A percentile compares a stretch with the other conserved stretches of the same genome.
phyloP scores from a whole-genome alignment of 53 echinoderm and acorn worm genomes.

The Echinarachnius parma region DNA sequence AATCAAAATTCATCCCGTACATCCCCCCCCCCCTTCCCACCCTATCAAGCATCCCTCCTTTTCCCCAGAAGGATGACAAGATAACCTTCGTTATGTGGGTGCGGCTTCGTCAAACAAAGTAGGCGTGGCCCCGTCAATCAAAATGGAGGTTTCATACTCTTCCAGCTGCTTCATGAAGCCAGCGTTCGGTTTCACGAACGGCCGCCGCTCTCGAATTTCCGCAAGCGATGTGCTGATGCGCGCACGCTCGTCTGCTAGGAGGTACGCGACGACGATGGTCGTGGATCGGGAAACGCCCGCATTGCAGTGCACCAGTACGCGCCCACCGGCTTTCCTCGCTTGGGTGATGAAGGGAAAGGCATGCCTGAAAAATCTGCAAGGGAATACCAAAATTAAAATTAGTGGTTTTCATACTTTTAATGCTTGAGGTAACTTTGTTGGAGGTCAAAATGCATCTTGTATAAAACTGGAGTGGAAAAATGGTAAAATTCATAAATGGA shows the following conservation, averaged over 20 bases:
- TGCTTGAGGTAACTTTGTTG: too few species aligned
- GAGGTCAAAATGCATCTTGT: too few species aligned
- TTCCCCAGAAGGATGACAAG: too few species aligned
- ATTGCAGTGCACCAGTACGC: conserved; percentile 83
- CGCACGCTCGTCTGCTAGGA: conserved; percentile 62
- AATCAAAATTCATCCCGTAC: too few species aligned
- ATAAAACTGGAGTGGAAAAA: too few species aligned
- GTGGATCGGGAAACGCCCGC: conserved; percentile 79
- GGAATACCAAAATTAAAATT: background rate
- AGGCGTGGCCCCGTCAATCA: background rate
- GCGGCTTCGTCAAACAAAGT: too few species aligned
- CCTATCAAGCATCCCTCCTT: too few species aligned
- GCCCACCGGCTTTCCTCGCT: conserved; percentile 49
- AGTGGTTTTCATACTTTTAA: too few species aligned
- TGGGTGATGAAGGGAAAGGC: conserved; percentile 77
- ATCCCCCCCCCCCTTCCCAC: too few species aligned
- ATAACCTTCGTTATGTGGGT: too few species aligned
- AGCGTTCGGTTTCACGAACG: conserved; percentile 68
- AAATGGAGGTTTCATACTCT: conserved; percentile 45
- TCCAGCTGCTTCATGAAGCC: conserved; percentile 72
- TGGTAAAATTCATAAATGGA: too few species aligned
- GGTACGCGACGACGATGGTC: conserved; percentile 71
- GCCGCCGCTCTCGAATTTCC: conserved; percentile 51
- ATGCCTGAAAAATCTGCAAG: conserved; percentile 65
- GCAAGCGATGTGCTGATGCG: conserved; percentile 46